Conservation (phyloP, 1,140 invertebrate species). For the Drosophila rufa region DNA sequence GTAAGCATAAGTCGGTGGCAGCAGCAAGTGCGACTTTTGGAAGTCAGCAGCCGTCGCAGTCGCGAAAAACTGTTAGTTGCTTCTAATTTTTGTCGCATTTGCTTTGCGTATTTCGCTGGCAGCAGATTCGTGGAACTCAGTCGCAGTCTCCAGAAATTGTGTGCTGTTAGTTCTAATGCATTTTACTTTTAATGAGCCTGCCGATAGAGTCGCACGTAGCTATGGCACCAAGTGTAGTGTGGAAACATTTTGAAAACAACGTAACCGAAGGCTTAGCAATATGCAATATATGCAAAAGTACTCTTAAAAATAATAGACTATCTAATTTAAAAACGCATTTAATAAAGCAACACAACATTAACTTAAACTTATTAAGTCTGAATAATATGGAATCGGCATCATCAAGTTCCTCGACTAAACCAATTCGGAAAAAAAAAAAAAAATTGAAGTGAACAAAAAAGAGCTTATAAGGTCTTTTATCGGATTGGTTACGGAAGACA, state of each 20-base stretch:
- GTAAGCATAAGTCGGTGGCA: too few species aligned
- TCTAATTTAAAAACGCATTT: conserved; percentile 14
- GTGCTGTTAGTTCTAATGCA: too few species aligned
- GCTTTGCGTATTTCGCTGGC: neutral
- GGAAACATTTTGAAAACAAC: neutral
- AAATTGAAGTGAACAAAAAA: too few species aligned
- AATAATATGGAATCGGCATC: conserved; percentile 1
- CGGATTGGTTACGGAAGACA: neutral
- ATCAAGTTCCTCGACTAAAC: conserved; percentile 4
- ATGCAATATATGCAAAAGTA: neutral
- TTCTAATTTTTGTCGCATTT: neutral
- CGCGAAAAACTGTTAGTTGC: too few species aligned
- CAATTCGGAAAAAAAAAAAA: conserved; percentile 3
- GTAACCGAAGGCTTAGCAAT: neutral
- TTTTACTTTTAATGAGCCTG: neutral
- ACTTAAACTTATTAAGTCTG: neutral
- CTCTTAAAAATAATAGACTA: neutral
- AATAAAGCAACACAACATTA: neutral
- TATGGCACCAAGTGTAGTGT: neutral
- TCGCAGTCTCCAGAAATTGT: too few species aligned
- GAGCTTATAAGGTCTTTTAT: too few species aligned
- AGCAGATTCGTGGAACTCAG: too few species aligned
- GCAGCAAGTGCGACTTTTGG: too few species aligned
- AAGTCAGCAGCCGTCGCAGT: too few species aligned
- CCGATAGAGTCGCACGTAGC: neutral